These are phyloP conservation scores for Apteryx owenii DNA, from an alignment of 2,113 vertebrate genomes.

Conservation along the genomic window DNA sequence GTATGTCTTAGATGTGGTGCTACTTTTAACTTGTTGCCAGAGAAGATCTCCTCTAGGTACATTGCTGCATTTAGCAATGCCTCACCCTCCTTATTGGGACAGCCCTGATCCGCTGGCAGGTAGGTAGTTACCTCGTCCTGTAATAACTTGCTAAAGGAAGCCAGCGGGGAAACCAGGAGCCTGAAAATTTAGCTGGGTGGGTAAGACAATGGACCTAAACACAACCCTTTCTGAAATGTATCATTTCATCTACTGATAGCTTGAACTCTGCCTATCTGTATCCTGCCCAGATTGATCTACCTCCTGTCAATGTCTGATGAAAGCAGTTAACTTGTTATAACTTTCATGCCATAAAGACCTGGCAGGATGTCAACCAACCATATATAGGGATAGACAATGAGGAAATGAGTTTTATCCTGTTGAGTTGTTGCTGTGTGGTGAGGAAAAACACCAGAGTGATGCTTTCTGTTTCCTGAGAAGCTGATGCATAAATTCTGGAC, in stretches of 20 bases:
- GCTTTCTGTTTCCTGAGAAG: not conserved
- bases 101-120: accelerated
- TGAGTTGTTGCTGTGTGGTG: not conserved
- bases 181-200: not conserved
- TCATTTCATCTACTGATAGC: not conserved
- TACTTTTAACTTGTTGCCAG: not conserved
- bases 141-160: not conserved
- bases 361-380: not conserved
- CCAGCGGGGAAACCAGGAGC: not conserved
- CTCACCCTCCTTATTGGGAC: not conserved
- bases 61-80: not conserved
- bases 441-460: not conserved
- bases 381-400: not conserved
- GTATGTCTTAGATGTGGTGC: not conserved
- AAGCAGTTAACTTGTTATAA: not conserved
- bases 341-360: not conserved
- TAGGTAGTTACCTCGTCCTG: not conserved
- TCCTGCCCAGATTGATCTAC: not conserved
- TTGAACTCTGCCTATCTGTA: not conserved
- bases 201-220: not conserved
- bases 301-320: not conserved
- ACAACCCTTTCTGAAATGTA: not conserved
- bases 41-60: not conserved
- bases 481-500: not conserved
- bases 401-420: not conserved